These are phyloP conservation scores for Polydesmus complanatus DNA, from an alignment of 2,888 invertebrate species.

Conservation along the genomic window DNA sequence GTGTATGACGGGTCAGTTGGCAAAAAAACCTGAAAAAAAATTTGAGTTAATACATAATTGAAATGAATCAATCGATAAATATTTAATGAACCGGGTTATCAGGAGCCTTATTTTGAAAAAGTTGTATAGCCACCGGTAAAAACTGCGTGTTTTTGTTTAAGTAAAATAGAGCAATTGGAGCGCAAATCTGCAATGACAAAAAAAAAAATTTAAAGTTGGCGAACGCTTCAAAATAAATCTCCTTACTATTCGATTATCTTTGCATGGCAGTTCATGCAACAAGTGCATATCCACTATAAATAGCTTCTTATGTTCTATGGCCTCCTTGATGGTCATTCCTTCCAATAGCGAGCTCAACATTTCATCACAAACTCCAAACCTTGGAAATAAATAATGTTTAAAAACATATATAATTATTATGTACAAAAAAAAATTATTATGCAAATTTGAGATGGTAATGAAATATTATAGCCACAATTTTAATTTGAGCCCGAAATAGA, in stretches of 20 bases:
- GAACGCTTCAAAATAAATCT: constrained; percentile 6
- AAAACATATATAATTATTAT: too few species aligned
- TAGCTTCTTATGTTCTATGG: constrained; percentile 29
- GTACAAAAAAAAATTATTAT: too few species aligned
- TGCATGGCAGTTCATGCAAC: constrained; percentile 26
- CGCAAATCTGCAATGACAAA: constrained; percentile 25
- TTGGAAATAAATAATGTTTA: too few species aligned
- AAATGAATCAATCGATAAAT: too few species aligned
- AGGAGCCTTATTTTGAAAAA: constrained; percentile 32
- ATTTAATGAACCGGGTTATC: constrained; percentile 32
- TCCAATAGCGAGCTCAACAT: constrained; percentile 29
- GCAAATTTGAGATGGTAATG: too few species aligned
- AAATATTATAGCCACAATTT: too few species aligned
- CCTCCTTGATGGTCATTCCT: constrained; percentile 26
- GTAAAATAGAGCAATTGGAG: constrained; percentile 35
- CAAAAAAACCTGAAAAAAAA: constrained; percentile 33
- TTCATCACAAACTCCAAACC: constrained; percentile 29
- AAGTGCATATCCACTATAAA: constrained; percentile 33
- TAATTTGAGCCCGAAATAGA: too few species aligned
- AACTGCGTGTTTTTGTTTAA: constrained; percentile 29
- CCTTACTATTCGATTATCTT: constrained; percentile 27
- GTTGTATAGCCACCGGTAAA: constrained; percentile 36
- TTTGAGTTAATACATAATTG: too few species aligned
- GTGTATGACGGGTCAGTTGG: constrained; percentile 31
- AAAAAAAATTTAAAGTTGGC: background rate